Percentiles rank a stretch among this genome's conserved stretches.
Conservation (phyloP, 2,888 invertebrate species). For the Encarsia formosa region DNA sequence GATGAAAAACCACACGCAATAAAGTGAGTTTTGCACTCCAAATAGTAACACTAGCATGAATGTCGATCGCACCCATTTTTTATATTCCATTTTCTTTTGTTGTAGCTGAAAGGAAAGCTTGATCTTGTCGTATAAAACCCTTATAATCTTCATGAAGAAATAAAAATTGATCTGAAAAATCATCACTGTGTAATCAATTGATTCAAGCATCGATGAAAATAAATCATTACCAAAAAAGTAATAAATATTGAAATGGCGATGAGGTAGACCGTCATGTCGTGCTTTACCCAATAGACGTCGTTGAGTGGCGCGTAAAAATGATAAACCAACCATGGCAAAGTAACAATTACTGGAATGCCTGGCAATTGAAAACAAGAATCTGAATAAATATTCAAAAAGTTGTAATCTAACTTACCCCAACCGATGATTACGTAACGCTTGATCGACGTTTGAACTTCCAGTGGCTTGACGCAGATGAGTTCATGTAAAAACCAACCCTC, state of each 20-base stretch:
- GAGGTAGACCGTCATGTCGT: conserved; percentile 2
- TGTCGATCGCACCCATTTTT: conserved; percentile 12
- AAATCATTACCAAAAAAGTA: conserved; percentile 2
- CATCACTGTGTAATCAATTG: not conserved
- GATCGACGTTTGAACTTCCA: conserved; percentile 11
- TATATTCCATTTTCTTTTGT: conserved; percentile 11
- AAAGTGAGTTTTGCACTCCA: conserved; percentile 4
- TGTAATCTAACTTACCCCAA: conserved; percentile 6
- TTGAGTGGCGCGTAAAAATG: conserved; percentile 4
- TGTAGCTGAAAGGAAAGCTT: conserved; percentile 8
- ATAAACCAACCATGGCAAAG: conserved; percentile 1
- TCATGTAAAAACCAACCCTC: conserved; percentile 17
- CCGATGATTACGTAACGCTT: conserved; percentile 15
- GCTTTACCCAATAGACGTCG: conserved; percentile 13
- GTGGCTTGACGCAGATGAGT: conserved; percentile 7
- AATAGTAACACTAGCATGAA: conserved; percentile 11
- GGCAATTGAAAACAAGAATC: not conserved
- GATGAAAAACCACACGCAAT: conserved; percentile 8
- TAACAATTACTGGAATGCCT: conserved; percentile 2
- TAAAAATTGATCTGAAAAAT: conserved; percentile 10
- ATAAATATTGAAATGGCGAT: conserved; percentile 3
- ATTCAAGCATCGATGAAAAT: not conserved
- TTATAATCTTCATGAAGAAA: conserved; percentile 7
- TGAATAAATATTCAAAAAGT: not conserved
- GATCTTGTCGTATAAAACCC: conserved; percentile 5